Base-by-base conservation (phyloP, 2,797 vertebrate species). In the Leptatherina wallacei region DNA sequence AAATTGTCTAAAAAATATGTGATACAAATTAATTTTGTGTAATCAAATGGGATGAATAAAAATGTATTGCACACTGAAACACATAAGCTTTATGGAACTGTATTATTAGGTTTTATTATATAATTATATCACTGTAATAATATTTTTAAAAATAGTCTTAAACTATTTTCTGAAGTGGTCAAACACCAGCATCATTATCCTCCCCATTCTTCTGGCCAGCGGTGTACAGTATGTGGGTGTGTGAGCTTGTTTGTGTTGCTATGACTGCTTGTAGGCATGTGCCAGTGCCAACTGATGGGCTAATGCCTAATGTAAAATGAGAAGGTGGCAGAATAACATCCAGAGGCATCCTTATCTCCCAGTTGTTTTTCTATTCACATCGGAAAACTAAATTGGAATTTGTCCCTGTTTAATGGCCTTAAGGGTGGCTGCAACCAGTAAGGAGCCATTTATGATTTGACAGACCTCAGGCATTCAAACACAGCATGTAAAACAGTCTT, bases 281-380 rank as follows among this genome's bases (percentile, higher is more conserved):
- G 64, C 75, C 76, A 3, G 24, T 86, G 80, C 85, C 85, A 89
- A 82, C 63, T 87, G 85, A 90, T 83, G 78, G 75, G 71, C 77
- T 77, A 75, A 78, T 77, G 69, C 77, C 86, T 89, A 86, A 91
- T 90, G 78, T 85, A 87, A 88, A 82, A 90, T 82, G 89, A 89
- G 86, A 88, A 77, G 70, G 84, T 85, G 82, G 80, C 82, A 86
- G 75, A 88, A 89, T 78, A 89, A 87, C 79, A 87, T 84, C 91
- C 88, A 88, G 71, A 71, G 87, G 90, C 85, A 62, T 68, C 64
- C 55, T 73, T 72, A 78, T 88, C 87, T 82, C 62, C 75, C 87
- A 88, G 86, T 81, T 91, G 85, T 86, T 89, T 84, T 79, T 80
- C 61, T 65, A 52, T 40, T 77, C 70, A 59, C 56, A 82, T 78